Conservation (phyloP, 2,888 invertebrate genomes). For the Lasioglossum zephyrum region DNA sequence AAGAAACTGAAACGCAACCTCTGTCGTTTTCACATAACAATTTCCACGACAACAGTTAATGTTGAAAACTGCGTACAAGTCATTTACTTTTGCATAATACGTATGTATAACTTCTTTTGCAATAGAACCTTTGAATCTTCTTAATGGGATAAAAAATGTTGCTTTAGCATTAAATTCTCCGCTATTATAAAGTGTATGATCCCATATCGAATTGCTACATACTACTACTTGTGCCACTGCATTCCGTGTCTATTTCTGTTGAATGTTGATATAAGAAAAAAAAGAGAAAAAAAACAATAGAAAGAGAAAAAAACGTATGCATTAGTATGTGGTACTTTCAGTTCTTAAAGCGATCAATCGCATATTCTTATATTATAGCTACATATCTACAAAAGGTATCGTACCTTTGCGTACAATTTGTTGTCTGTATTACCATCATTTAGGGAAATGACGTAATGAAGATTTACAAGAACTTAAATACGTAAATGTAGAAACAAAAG, state of each 20-base stretch:
- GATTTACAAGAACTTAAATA: conserved; percentile 60
- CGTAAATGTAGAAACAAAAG: conserved; percentile 71
- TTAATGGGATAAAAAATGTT: conserved; percentile 55
- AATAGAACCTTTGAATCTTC: conserved; percentile 32
- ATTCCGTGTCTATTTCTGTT: conserved; percentile 40
- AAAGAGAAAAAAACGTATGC: conserved; percentile 20
- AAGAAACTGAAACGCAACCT: conserved; percentile 63
- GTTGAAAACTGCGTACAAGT: conserved; percentile 28
- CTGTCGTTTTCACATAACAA: conserved; percentile 54
- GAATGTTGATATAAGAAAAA: conserved; percentile 21
- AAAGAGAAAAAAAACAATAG: background rate
- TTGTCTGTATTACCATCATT: conserved; percentile 40
- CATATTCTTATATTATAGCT: conserved; percentile 60
- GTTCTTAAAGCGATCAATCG: conserved; percentile 60
- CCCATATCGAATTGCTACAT: conserved; percentile 51
- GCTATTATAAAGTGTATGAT: conserved; percentile 54
- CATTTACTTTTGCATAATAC: conserved; percentile 23
- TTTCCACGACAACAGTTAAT: conserved; percentile 31
- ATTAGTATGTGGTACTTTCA: conserved; percentile 57
- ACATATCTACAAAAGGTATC: conserved; percentile 53
- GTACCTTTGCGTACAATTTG: conserved; percentile 55
- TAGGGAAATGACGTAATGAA: conserved; percentile 53
- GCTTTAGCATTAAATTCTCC: conserved; percentile 35
- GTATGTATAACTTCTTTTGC: conserved; percentile 46
- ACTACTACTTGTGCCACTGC: conserved; percentile 39